These are phyloP conservation scores for Cydia pomonella DNA, from an alignment of 1,140 invertebrate genomes.

Conservation along the genomic window DNA sequence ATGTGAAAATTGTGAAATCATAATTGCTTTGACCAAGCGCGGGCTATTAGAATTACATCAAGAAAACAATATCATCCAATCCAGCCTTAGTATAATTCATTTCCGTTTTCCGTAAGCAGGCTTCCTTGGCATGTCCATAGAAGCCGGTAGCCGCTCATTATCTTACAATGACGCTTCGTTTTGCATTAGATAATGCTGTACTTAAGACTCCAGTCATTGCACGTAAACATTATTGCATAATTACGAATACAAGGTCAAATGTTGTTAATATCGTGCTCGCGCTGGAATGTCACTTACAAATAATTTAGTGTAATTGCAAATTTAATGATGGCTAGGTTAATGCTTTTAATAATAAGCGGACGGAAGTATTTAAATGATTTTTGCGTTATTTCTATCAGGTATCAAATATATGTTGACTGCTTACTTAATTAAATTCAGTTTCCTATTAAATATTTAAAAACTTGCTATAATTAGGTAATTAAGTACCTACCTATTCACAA, in stretches of 20 bases:
- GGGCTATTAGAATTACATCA: slow-evolving; percentile 16
- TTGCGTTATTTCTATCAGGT: neutral
- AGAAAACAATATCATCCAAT: slow-evolving; percentile 15
- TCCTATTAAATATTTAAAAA: neutral
- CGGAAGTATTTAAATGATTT: slow-evolving; percentile 5
- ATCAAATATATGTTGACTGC: neutral
- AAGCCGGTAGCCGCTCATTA: slow-evolving; percentile 22
- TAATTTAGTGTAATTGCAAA: neutral
- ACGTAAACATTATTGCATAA: slow-evolving; percentile 12
- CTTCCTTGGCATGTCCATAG: slow-evolving; percentile 21
- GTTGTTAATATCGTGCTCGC: neutral
- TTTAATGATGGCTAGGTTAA: neutral
- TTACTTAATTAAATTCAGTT: neutral
- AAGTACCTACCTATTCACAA: no score
- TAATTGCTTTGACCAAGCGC: neutral
- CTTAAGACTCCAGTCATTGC: slow-evolving; percentile 1
- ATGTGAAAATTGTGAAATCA: neutral
- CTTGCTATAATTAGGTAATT: neutral
- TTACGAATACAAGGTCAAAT: slow-evolving; percentile 3
- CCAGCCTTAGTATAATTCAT: slow-evolving; percentile 12
- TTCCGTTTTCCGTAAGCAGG: slow-evolving; percentile 32
- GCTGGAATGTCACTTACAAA: neutral
- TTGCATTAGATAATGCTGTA: slow-evolving; percentile 25
- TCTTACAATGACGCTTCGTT: slow-evolving; percentile 23
- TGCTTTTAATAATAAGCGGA: neutral